Evolutionary conservation across 1,140 invertebrate species (phyloP), one percentile per base, ranked within the genome.

Genomic region (Paraescarpia echinospica): DNA sequence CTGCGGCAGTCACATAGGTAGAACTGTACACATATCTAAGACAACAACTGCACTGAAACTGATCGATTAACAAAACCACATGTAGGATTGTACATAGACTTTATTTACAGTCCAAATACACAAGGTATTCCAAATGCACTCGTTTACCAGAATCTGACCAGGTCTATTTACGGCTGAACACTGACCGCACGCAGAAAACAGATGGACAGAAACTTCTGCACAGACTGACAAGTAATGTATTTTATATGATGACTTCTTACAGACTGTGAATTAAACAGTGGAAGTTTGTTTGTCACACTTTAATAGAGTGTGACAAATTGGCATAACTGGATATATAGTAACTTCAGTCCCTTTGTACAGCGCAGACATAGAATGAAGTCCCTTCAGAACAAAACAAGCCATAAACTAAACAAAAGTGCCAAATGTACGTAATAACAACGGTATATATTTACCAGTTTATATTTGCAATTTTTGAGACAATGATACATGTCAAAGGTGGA

Each of bases 81-180:
- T 27, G 27, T 5, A 77, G 59, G 59, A 77, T 77, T 77, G 59
- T 77, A 5, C 59, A 77, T 31, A 77, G 59, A 77, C 22, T 77
- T 77, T 77, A 77, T 77, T 77, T 77, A 77, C 59, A 77, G 59
- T 77, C 59, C 59, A 77, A 77, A 77, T 77, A 77, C 59, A 77
- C 59, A 77, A 77, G 59, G 59, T 77, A 27, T 77, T 77, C 59
- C 59, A 77, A 1, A 77, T 77, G 59, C 59, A 77, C 12, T 77
- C 59, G 59, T 18, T 27, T 22, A 77, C 14, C 59, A 77, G 27
- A 77, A 77, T 77, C 59, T 77, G 9, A 77, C 59, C 59, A 1
- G 59, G 27, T 77, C 22, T 77, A 77, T 77, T 77, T 77, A 77
- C 59, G 0, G 22, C 59, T 77, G 2, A 77, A 77, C 59, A 77